Evolutionary conservation across 1,140 invertebrate species (phyloP).

Genomic region (Drosophila equinoxialis): DNA sequence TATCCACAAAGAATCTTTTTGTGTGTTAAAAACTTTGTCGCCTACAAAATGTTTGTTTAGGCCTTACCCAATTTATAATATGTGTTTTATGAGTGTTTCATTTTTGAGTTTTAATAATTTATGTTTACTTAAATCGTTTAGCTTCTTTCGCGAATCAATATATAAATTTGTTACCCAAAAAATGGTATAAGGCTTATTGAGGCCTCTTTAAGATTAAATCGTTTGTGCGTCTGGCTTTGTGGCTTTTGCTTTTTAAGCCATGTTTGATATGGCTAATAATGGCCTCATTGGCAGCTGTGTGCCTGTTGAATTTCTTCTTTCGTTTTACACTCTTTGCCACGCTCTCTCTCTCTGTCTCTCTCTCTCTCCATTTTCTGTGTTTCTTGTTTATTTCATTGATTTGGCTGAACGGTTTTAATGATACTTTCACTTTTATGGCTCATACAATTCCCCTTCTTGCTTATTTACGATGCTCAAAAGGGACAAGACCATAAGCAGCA

Average conservation of each 20-base stretch:
- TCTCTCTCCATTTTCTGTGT: background rate
- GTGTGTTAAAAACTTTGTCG: no score
- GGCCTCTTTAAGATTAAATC: background rate
- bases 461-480: conserved; percentile 21
- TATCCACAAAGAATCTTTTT: no score
- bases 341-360: no score
- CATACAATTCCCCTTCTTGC: conserved; percentile 10
- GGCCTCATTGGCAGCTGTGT: background rate
- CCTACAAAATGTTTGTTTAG: no score
- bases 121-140: no score
- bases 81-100: no score
- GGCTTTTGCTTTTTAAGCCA: background rate
- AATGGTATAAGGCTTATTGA: background rate
- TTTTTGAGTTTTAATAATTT: no score
- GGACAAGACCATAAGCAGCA: background rate
- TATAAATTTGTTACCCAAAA: no score
- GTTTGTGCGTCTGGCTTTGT: background rate
- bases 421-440: conserved; percentile 23
- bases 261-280: background rate
- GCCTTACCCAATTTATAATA: no score
- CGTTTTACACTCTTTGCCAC: background rate
- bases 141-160: no score
- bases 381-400: conserved; percentile 16
- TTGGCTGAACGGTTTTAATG: conserved; percentile 20
- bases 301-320: background rate